phyloP scores from a whole-genome alignment of 1,140 invertebrate species.

The Drosophila nebulosa region DNA sequence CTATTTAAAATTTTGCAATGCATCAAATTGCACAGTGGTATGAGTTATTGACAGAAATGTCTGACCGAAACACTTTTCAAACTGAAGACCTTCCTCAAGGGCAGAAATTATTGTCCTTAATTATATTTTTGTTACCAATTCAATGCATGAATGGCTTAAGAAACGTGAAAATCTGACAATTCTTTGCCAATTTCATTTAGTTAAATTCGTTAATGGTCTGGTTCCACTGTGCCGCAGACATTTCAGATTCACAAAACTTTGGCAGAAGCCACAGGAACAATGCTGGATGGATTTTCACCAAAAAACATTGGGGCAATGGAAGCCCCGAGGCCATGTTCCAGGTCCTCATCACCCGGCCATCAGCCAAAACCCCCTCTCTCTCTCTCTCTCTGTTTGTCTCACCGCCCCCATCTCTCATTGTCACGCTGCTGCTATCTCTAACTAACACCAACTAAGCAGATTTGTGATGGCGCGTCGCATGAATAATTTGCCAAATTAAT shows the following conservation, averaged over 20 bases:
- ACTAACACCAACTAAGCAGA: conserved; percentile 62
- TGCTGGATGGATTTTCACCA: conserved; percentile 1
- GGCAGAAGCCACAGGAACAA: conserved; percentile 22
- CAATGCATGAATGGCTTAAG: no score
- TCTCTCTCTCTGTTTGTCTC: background rate
- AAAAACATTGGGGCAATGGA: conserved; percentile 15
- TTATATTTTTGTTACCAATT: no score
- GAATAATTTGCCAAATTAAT: conserved; percentile 77
- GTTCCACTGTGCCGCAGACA: background rate
- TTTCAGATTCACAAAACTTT: conserved; percentile 15
- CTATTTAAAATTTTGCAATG: conserved; percentile 29
- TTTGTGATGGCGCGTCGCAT: conserved; percentile 60
- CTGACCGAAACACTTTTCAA: background rate
- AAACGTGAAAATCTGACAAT: no score
- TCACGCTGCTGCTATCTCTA: conserved; percentile 5
- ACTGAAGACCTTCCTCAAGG: no score
- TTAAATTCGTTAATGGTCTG: background rate
- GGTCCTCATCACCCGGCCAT: background rate
- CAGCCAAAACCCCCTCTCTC: background rate
- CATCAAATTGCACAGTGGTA: conserved; percentile 3
- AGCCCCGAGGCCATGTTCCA: conserved; percentile 19
- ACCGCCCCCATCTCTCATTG: background rate
- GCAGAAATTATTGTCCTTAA: no score
- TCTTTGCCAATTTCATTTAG: no score
- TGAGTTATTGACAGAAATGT: background rate